phyloP scores from a whole-genome alignment of 2,888 invertebrate species.

The Cloeon dipterum region DNA sequence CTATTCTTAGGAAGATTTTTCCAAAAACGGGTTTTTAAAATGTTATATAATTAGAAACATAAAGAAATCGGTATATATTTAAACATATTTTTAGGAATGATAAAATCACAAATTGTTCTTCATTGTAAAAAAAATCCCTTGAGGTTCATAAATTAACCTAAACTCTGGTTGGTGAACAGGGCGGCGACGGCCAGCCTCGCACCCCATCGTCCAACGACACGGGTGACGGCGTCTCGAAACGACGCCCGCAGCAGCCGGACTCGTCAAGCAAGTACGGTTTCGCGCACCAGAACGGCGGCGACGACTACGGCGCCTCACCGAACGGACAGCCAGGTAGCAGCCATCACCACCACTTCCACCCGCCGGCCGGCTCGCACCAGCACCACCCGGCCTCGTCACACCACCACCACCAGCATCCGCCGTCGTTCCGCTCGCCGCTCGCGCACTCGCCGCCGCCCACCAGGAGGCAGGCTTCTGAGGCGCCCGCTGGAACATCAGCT shows the following conservation, averaged over 20 bases:
- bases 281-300: conserved; percentile 15
- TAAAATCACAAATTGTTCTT: no score
- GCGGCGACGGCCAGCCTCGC: not conserved
- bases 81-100: no score
- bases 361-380: conserved; percentile 5
- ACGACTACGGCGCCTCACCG: conserved; percentile 8
- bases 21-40: no score
- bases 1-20: no score
- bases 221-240: conserved; percentile 9
- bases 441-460: conserved; percentile 9
- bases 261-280: conserved; percentile 43
- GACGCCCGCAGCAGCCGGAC: conserved; percentile 24
- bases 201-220: not conserved
- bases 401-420: conserved; percentile 6
- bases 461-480: not conserved
- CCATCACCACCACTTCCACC: conserved; percentile 3
- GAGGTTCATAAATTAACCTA: not conserved
- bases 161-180: not conserved
- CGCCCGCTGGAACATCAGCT: no score
- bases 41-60: no score
- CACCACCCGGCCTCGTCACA: conserved; percentile 8
- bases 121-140: no score
- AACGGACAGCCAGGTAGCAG: conserved; percentile 5
- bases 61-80: no score
- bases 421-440: conserved; percentile 8